Evolutionary conservation across 1,140 invertebrate genomes (phyloP).

Genomic region (Macrostomum lignano): DNA sequence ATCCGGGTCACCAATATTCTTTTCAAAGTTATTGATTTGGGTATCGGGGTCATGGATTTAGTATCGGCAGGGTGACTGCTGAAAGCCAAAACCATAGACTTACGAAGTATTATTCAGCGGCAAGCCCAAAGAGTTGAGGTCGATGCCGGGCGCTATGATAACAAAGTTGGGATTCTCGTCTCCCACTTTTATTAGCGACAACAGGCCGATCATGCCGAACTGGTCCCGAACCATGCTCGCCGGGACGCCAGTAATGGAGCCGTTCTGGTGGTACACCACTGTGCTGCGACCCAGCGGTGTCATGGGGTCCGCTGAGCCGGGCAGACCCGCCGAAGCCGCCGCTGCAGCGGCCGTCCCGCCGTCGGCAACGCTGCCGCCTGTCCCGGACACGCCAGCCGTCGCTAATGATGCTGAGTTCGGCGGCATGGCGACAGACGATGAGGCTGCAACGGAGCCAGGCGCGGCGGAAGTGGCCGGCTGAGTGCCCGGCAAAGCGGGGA

Average conservation of each 20-base stretch:
- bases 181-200: slow-evolving; percentile 82
- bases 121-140: slow-evolving; percentile 75
- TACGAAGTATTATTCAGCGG: slow-evolving; percentile 82
- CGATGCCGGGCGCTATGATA: slow-evolving; percentile 71
- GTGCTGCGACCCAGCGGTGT: slow-evolving; percentile 8
- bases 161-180: slow-evolving; percentile 83
- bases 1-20: too few species aligned
- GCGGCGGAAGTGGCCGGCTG: not conserved
- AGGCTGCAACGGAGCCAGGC: not conserved
- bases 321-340: slow-evolving; percentile 16
- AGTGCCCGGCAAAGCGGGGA: slow-evolving; percentile 53
- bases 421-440: too few species aligned
- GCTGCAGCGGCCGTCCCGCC: slow-evolving; percentile 23
- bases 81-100: slow-evolving; percentile 9
- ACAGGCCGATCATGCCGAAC: slow-evolving; percentile 84
- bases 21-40: too few species aligned
- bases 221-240: slow-evolving; percentile 91
- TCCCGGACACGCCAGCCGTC: not conserved
- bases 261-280: slow-evolving; percentile 4
- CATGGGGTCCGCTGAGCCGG: slow-evolving; percentile 9
- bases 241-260: slow-evolving; percentile 75
- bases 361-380: slow-evolving; percentile 2
- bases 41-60: too few species aligned
- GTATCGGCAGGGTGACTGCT: too few species aligned
- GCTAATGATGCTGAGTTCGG: slow-evolving; percentile 1